These are phyloP conservation scores for Tragopan temminckii DNA, from an alignment of 2,797 vertebrate species.

Conservation along the genomic window DNA sequence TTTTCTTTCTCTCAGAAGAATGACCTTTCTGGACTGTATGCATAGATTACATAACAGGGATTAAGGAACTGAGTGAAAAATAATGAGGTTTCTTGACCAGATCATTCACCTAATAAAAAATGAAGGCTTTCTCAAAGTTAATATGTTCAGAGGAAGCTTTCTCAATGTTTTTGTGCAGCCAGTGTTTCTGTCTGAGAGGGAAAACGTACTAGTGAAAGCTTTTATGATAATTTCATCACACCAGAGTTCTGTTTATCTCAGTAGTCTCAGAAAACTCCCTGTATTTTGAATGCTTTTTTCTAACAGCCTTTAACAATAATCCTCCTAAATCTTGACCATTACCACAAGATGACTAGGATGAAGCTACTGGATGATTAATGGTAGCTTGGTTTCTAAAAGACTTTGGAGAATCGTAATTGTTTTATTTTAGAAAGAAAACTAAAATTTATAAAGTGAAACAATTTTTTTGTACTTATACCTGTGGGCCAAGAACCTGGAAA, in stretches of 20 bases:
- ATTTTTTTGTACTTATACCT: neutral
- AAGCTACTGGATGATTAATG: neutral
- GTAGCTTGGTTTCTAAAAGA: neutral
- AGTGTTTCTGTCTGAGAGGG: neutral
- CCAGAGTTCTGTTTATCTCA: neutral
- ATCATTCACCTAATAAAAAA: neutral
- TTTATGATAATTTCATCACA: neutral
- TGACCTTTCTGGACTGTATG: neutral
- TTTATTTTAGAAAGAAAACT: neutral
- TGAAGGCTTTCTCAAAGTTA: neutral
- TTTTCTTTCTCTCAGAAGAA: neutral
- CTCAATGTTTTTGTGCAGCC: neutral
- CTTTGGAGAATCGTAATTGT: neutral
- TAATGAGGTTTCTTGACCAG: neutral
- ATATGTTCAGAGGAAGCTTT: neutral
- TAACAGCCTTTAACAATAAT: neutral
- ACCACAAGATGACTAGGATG: neutral
- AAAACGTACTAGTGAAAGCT: neutral
- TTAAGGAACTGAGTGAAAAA: neutral
- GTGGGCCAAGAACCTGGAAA: neutral
- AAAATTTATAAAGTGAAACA: neutral
- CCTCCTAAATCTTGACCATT: neutral
- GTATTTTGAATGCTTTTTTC: neutral
- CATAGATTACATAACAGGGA: neutral
- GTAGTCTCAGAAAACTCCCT: neutral